Evolutionary conservation across 1,140 invertebrate species (phyloP), one percentile per base, ranked within the genome.

Genomic region (Holcopasites calliopsidis): DNA sequence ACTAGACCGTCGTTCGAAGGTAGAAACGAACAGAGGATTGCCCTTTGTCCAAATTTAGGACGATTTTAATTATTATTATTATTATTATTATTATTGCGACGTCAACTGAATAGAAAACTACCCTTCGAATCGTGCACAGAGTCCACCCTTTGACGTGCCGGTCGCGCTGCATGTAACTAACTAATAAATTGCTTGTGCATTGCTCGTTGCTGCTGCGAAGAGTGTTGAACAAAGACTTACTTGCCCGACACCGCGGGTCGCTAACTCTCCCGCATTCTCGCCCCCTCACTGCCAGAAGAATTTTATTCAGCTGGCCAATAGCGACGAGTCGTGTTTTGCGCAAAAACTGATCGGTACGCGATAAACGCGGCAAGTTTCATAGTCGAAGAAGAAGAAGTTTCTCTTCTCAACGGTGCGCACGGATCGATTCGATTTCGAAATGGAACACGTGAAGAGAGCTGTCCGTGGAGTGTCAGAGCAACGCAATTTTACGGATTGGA

Each of bases 121-220:
- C 44, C 79, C 79, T 73, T 75, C 66, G 65, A 70, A 71, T 82
- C 79, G 61, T 81, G 52, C 10, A 31, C 79, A 70, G 68, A 72
- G 65, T 81, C 54, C 57, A 47, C 18, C 42, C 26, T 13, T 8
- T 44, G 26, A 28, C 38, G 57, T 38, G 49, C 57, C 42, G 55
- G 50, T 69, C 77, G 55, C 10, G 52, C 16, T 60, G 10, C 61
- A 70, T 11, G 61, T 66, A 75, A 80, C 54, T 71, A 71, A 76
- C 74, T 57, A 65, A 62, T 62, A 47, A 76, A 77, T 84, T 80
- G 71, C 52, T 77, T 71, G 80, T 76, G 81, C 70, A 80, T 72
- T 75, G 68, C 28, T 70, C 64, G 68, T 55, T 70, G 42, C 62
- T 40, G 26, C 21, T 28, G 26, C n/a, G n/a, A n/a, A n/a, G n/a